Base-by-base conservation (phyloP, 1,140 invertebrate genomes). In the Solen grandis region DNA sequence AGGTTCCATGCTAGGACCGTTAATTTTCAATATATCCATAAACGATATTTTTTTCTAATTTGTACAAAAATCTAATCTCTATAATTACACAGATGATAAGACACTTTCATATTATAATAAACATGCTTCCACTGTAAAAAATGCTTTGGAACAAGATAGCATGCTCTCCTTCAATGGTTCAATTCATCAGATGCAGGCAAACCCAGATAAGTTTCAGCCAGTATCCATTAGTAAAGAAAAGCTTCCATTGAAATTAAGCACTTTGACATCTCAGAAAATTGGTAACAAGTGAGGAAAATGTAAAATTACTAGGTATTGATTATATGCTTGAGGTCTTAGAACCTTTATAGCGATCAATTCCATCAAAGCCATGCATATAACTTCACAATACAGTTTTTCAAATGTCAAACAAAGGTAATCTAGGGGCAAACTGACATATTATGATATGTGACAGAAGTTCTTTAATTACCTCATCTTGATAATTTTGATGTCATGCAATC, bases 11-110 rank as follows among this genome's bases (percentile, higher is more conserved):
- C 29, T 76, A 55, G 60, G 55, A 10, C 72, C 72, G 19, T 19
- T 62, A 3, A 5, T 62, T 27, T 74, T 74, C 41, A 38, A 74
- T 62, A 62, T 74, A 31, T 62, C 50, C 50, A 62, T 62, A 31
- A 74, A 59, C 41, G n/a, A n/a, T n/a, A 55, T 59, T 19, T 59
- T 73, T 1, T 73, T 59, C 46, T 66, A 5, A 13, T 73, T 16
- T 38, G 60, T 59, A 35, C 5, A 73, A 4, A 36, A 1, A 36
- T 22, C 1, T 22, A 59, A 1, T 38, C 2, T 73, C 38, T 73
- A 38, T 31, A 59, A 73, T 22, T 1, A 73, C 5, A 55, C 31
- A 38, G 36, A 59, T 13, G 36, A 60, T 25, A 73, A 36, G 33
- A 59, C 36, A n/a, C 25, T 73, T 25, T 73, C 54, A 19, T 27